These are phyloP conservation scores for Papilio dardanus DNA, from an alignment of 1,140 invertebrate species.

Conservation along the genomic window DNA sequence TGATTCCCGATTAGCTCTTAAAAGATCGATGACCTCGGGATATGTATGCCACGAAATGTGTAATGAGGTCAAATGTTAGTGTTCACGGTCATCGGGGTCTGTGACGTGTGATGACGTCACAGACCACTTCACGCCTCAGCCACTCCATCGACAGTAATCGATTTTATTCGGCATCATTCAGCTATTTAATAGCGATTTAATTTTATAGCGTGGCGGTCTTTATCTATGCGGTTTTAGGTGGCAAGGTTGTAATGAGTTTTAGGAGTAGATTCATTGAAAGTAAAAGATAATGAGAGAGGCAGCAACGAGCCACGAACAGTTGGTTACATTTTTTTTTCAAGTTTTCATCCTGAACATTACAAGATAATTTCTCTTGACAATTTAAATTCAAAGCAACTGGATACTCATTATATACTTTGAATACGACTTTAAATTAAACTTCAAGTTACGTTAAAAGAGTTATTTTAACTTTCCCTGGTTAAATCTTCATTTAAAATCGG, in stretches of 20 bases:
- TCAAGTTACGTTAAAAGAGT: too few species aligned
- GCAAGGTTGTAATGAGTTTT: too few species aligned
- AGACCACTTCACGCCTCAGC: background rate
- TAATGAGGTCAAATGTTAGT: constrained; percentile 4
- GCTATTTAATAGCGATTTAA: background rate
- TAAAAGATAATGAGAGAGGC: too few species aligned
- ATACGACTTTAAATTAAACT: too few species aligned
- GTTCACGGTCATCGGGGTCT: constrained; percentile 1
- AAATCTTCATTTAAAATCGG: background rate
- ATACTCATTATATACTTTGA: background rate
- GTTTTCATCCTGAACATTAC: too few species aligned
- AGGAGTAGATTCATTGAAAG: too few species aligned
- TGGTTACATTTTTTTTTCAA: too few species aligned
- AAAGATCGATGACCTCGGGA: constrained; percentile 6
- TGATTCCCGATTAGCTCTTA: background rate
- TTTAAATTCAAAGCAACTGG: too few species aligned
- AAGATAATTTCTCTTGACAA: too few species aligned
- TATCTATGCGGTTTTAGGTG: background rate
- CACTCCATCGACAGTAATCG: background rate
- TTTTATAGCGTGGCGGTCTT: background rate
- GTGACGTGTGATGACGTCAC: constrained; percentile 1
- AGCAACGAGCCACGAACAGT: too few species aligned
- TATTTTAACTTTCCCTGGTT: too few species aligned
- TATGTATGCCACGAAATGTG: constrained; percentile 2
- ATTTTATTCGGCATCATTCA: background rate